Evolutionary conservation across 1,140 invertebrate species (phyloP), one percentile per base, ranked within the genome.

Genomic region (Carposina sasakii): DNA sequence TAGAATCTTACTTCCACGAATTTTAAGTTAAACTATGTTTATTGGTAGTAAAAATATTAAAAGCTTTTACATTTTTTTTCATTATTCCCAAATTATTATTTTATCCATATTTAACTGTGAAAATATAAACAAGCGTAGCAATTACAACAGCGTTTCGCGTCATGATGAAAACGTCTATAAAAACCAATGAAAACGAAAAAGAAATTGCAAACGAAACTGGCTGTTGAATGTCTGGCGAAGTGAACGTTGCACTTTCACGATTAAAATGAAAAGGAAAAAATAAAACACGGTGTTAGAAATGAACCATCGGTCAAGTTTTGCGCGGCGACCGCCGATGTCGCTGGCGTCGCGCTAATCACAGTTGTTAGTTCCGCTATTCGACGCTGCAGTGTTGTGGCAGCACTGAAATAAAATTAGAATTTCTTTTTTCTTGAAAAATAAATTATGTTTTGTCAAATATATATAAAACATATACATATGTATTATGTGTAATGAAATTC

Each of bases 211-310:
- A 78, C 71, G 70, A 76, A 79, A 82, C 76, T 78, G 70, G 65
- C 67, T 67, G 76, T 76, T 78, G 76, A 82, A 82, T 81, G 60
- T 67, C 73, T 60, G 63, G 69, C 69, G 74, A 82, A 76, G 78
- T 82, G 78, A 78, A 81, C 76, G 76, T 76, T 78, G 78, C 78
- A 82, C 78, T 82, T 82, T 79, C 71, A 79, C 78, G 70, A 79
- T 76, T 76, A 76, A 77, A 76, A 76, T 76, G 69, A 62, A 75
- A 76, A 79, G 66, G 64, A 63, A 67, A 74, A 76, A 76, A 76
- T 76, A 75, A 71, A 13, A 64, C 62, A 52, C 52, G 62, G 62
- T 61, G 72, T 70, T 72, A 70, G 74, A 72, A 77, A 77, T 77
- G 76, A 81, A 81, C 76, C 76, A 74, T 67, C 60, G 60, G 66